phyloP scores from a whole-genome alignment of 1,140 invertebrate species.

The Campoletis sonorensis region DNA sequence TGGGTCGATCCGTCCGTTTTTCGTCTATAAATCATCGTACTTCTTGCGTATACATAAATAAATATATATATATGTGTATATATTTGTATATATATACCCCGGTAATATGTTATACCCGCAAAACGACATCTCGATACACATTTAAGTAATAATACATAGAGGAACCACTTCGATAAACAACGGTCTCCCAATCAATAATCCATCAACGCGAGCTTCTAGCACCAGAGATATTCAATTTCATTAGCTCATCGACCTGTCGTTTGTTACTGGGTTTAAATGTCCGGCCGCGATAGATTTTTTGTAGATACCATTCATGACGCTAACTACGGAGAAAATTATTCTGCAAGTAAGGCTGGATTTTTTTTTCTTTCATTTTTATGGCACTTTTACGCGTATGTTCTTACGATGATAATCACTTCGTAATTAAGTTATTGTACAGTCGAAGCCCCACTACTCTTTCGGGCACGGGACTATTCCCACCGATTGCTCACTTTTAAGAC shows the following conservation, averaged over 20 bases:
- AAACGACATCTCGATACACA: constrained; percentile 23
- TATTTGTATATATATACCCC: neutral
- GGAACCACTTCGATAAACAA: constrained; percentile 31
- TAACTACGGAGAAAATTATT: neutral
- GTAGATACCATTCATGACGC: neutral
- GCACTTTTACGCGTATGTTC: neutral
- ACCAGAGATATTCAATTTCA: constrained; percentile 28
- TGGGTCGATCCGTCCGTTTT: constrained; percentile 54
- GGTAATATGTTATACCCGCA: constrained; percentile 15
- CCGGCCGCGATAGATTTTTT: neutral
- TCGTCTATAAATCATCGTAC: too few species aligned
- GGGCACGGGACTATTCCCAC: neutral
- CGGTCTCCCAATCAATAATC: neutral
- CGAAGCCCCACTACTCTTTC: neutral
- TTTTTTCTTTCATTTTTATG: neutral
- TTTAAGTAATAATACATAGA: constrained; percentile 34
- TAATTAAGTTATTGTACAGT: constrained; percentile 14
- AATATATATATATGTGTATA: neutral
- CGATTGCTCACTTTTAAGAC: neutral
- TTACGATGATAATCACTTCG: neutral
- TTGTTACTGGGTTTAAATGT: neutral
- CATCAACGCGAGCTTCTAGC: constrained; percentile 26
- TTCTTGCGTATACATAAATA: constrained; percentile 46
- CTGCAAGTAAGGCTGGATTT: neutral
- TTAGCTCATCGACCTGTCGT: neutral